Evolutionary conservation across 2,113 vertebrate genomes (phyloP), one percentile per base, ranked within the genome.

Genomic region (Alligator mississippiensis): DNA sequence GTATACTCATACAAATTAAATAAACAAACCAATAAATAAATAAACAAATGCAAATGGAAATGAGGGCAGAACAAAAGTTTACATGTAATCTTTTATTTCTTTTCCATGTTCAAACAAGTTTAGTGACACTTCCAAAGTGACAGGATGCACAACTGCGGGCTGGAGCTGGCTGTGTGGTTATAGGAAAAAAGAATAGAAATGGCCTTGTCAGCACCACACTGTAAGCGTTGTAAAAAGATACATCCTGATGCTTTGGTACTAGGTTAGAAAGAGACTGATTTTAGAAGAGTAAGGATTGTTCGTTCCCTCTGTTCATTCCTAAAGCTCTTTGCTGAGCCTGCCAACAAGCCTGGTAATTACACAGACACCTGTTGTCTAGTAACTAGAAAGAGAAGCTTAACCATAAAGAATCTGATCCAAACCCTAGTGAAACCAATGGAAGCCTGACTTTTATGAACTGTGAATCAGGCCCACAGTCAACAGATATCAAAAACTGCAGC

Each of bases 21-120:
- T 1, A 16, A 80, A 66, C 7, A 77, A 6, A 17, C n/a, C 14
- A 24, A 66, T 2, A 54, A 70, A 70, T 80, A 75, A 57, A 82
- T 5, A 4, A 57, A 82, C 4, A 4, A 47, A 47, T 47, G 47
- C 47, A 3, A 47, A 30, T 8, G 34, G 7, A 28, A 70, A 57
- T 28, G 27, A 24, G 1, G 13, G 13, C 1, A 10, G 15, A 80
- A 61, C 9, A 12, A 7, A 78, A 0, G 1, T 21, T 70, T 6
- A 12, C 10, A n/a, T 22, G 68, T 3, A 60, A 75, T 74, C 7
- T 72, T 82, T 28, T 22, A 83, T 22, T 3, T 92, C 4, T 61
- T 68, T 70, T 66, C 64, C 28, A n/a, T 66, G 28, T n/a, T 6
- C 61, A 24, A 38, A 72, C 57, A 3, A 2, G 3, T 61, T 89